Evolutionary conservation across 2,888 invertebrate genomes (phyloP).

Genomic region (Fissipunctia ypsillon): DNA sequence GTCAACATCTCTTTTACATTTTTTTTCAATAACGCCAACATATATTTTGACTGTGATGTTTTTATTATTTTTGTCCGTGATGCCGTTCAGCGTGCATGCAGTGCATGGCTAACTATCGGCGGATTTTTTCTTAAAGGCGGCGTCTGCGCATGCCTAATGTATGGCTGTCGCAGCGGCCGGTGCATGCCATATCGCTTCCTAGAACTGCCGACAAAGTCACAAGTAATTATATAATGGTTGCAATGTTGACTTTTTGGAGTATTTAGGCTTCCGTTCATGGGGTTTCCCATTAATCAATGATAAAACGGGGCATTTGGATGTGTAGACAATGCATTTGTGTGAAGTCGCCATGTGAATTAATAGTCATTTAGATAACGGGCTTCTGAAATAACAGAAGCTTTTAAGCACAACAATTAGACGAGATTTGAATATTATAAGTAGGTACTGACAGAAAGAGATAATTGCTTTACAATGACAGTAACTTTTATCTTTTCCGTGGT

Average conservation of each 20-base stretch:
- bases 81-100: slow-evolving; percentile 75
- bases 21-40: slow-evolving; percentile 84
- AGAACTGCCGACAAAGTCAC: slow-evolving; percentile 86
- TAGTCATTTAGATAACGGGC: slow-evolving; percentile 54
- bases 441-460: background rate
- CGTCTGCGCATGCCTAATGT: slow-evolving; percentile 81
- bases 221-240: slow-evolving; percentile 87
- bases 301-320: slow-evolving; percentile 67
- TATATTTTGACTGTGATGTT: slow-evolving; percentile 91
- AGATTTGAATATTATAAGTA: slow-evolving; percentile 17
- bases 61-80: slow-evolving; percentile 90
- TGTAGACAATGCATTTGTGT: slow-evolving; percentile 59
- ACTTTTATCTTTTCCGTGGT: too few relatives aligned
- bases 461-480: background rate
- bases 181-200: slow-evolving; percentile 74
- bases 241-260: slow-evolving; percentile 85
- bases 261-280: slow-evolving; percentile 88
- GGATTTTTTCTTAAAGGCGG: slow-evolving; percentile 82
- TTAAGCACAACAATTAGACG: slow-evolving; percentile 13
- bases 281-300: slow-evolving; percentile 83
- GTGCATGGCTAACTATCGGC: slow-evolving; percentile 81
- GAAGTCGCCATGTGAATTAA: slow-evolving; percentile 51
- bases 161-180: slow-evolving; percentile 70
- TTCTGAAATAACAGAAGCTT: slow-evolving; percentile 33
- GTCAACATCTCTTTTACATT: slow-evolving; percentile 85